A percentile compares a stretch with the other conserved stretches of the same genome.
These are phyloP conservation scores for Cryptus armator DNA, from an alignment of 2,888 invertebrate species.

Conservation along the genomic window DNA sequence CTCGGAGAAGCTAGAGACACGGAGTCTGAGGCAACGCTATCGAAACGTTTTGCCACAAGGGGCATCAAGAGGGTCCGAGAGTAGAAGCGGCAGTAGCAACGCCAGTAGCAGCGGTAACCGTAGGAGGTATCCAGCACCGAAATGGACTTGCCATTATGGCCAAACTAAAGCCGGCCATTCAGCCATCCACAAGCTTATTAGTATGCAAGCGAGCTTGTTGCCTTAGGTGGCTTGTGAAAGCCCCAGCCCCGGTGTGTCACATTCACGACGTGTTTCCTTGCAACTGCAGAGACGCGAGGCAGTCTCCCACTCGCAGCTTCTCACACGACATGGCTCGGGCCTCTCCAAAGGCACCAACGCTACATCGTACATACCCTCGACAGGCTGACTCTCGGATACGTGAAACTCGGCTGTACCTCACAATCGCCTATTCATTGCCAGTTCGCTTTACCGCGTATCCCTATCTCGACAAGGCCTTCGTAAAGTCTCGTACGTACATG, in stretches of 20 bases:
- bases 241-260: slow-evolving; percentile 78
- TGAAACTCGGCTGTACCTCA: slow-evolving; percentile 33
- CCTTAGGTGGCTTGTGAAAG: slow-evolving; percentile 82
- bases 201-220: slow-evolving; percentile 84
- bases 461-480: slow-evolving; percentile 43
- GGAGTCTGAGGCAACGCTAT: slow-evolving; percentile 48
- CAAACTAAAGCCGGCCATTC: slow-evolving; percentile 82
- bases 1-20: slow-evolving; percentile 41
- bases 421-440: slow-evolving; percentile 56
- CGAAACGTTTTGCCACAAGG: slow-evolving; percentile 73
- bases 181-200: slow-evolving; percentile 83
- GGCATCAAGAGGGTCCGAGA: slow-evolving; percentile 66
- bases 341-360: slow-evolving; percentile 38
- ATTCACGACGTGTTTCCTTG: slow-evolving; percentile 80
- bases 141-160: slow-evolving; percentile 83
- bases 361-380: slow-evolving; percentile 18
- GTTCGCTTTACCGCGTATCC: slow-evolving; percentile 29
- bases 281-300: slow-evolving; percentile 70
- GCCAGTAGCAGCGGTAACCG: slow-evolving; percentile 6
- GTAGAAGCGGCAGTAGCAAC: slow-evolving; percentile 59
- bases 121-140: slow-evolving; percentile 69
- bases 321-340: slow-evolving; percentile 53
- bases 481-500: slow-evolving; percentile 16
- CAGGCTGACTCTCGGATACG: slow-evolving; percentile 46
- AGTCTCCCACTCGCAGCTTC: slow-evolving; percentile 68